A percentile compares a stretch with the other conserved stretches of the same genome.
phyloP scores from a whole-genome alignment of 2,888 invertebrate genomes.

The Drosophila rellima region DNA sequence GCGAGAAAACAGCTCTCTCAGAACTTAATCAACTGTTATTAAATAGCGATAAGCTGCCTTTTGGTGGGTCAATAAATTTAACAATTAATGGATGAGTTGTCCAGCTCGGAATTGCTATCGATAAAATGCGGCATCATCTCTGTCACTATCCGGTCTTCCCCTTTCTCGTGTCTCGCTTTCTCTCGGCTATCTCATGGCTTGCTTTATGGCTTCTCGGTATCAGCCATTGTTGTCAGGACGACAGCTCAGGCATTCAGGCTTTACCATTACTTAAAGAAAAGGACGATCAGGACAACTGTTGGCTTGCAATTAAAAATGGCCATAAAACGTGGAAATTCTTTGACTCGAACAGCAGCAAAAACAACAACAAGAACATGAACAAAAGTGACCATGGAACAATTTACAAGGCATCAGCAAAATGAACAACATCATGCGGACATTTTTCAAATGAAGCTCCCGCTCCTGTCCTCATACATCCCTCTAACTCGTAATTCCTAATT shows the following conservation, averaged over 20 bases:
- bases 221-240: slow-evolving; percentile 39
- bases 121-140: slow-evolving; percentile 63
- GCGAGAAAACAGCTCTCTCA: background rate
- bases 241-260: slow-evolving; percentile 32
- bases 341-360: slow-evolving; percentile 12
- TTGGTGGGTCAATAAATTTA: slow-evolving; percentile 53
- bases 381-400: slow-evolving; percentile 65
- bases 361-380: slow-evolving; percentile 9
- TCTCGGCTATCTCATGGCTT: slow-evolving; percentile 1
- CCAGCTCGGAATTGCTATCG: slow-evolving; percentile 38
- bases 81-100: slow-evolving; percentile 56
- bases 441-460: slow-evolving; percentile 31
- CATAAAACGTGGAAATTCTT: slow-evolving; percentile 66
- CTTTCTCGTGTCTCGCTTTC: background rate
- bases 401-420: slow-evolving; percentile 68
- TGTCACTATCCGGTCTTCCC: background rate
- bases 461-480: background rate
- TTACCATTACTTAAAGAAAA: slow-evolving; percentile 45
- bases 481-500: background rate
- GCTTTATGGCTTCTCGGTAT: slow-evolving; percentile 15
- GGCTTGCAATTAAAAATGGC: slow-evolving; percentile 67
- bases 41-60: slow-evolving; percentile 45
- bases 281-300: slow-evolving; percentile 31
- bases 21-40: slow-evolving; percentile 36
- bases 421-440: slow-evolving; percentile 65